Base-by-base conservation (phyloP, 2,888 invertebrate species). In the Anoncus sp. region DNA sequence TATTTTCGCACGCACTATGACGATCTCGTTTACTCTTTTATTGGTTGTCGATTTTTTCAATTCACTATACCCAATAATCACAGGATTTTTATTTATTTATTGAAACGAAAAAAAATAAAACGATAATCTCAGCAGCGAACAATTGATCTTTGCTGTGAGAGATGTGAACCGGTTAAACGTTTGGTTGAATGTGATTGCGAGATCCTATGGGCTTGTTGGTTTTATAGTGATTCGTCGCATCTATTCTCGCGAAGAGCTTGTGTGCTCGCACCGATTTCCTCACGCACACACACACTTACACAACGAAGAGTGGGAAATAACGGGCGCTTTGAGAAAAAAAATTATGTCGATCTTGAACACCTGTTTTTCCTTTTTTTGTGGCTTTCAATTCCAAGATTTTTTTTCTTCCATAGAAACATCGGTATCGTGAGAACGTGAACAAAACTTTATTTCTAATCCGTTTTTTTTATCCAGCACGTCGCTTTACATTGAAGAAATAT, bases 191-290 rank as follows among this genome's bases (percentile, higher is more conserved):
- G 77, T 86, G 86, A 82, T 83, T 82, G 77, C 60, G 62, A 67
- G 69, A 80, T 77, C 73, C 65, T 82, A 79, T 81, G 79, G 75
- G 77, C 74, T 79, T 73, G 82, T 83, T 84, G 80, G 81, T 85
- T 86, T 87, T 86, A 86, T 86, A 87, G 80, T 71, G 70, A 55
- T 45, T 69, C 72, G 72, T 79, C 59, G 53, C 9, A 55, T 51
- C 71, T 72, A 62, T 72, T 72, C 66, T 47, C 71, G 43, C 53
- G 18, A 31, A 24, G 16, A 22, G 22, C 20, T 38, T 66, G 27
- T 53, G 20, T 31, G 55, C 20, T 49, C 49, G 9, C n/a, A 49
- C 35, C 22, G 31, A 49, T 65, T 49, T 51, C 35, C 27, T 65
- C 38, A 65, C 49, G 22, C 35, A 49, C 63, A 20, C 16, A n/a